Conservation (phyloP, 1,140 invertebrate species). For the Drosophila suzukii region DNA sequence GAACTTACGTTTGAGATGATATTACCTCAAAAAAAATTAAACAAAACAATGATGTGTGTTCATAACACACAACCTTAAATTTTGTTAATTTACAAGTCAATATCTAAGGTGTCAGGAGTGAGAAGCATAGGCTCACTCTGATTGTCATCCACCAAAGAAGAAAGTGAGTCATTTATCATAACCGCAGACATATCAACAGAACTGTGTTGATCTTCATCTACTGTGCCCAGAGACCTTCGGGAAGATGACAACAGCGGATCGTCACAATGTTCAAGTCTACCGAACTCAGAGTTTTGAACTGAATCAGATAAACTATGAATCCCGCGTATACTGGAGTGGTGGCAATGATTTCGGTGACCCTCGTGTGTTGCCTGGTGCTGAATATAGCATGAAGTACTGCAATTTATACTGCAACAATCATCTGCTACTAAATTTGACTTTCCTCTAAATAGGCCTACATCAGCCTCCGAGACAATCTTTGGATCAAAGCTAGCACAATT, state of each 20-base stretch:
- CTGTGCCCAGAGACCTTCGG: constrained; percentile 71
- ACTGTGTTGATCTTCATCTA: constrained; percentile 56
- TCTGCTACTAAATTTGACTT: constrained; percentile 1
- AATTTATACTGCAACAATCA: constrained; percentile 27
- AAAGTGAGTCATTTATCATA: constrained; percentile 68
- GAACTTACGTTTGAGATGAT: not conserved
- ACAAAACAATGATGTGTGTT: not conserved
- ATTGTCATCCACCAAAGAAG: constrained; percentile 60
- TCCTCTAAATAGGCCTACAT: constrained; percentile 2
- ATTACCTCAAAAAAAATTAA: not conserved
- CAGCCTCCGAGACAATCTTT: constrained; percentile 18
- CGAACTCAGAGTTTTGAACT: constrained; percentile 17
- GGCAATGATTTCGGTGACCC: constrained; percentile 6
- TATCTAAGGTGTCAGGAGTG: constrained; percentile 67
- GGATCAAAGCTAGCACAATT: constrained; percentile 28
- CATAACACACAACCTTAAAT: not conserved
- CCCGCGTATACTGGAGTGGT: constrained; percentile 1
- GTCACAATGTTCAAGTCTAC: constrained; percentile 40
- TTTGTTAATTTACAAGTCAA: constrained; percentile 52
- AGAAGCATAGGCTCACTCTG: constrained; percentile 64
- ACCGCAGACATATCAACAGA: constrained; percentile 54
- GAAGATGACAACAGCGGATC: constrained; percentile 85
- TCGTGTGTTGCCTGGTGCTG: constrained; percentile 42
- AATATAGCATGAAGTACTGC: constrained; percentile 12
- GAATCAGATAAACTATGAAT: constrained; percentile 28